Evolutionary conservation across 2,888 invertebrate species (phyloP).

Genomic region (Apotomis capreana): DNA sequence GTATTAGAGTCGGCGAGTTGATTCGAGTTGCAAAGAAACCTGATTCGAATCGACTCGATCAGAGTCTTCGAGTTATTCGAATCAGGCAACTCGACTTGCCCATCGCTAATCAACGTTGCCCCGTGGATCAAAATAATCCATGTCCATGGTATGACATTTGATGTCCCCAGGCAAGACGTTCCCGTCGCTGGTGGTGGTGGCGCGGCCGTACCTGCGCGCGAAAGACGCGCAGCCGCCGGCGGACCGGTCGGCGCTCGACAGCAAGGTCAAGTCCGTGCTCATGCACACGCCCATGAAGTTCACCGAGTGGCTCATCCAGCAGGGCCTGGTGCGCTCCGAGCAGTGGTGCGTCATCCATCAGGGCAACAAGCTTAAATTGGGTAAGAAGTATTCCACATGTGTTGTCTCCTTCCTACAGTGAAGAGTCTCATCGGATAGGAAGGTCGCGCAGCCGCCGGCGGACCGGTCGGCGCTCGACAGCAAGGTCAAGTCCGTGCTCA

Average conservation of each 20-base stretch:
- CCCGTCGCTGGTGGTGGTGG: slow-evolving; percentile 93
- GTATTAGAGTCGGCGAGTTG: too few species aligned
- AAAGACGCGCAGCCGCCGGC: slow-evolving; percentile 84
- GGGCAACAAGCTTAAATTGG: slow-evolving; percentile 88
- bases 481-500: slow-evolving; percentile 91
- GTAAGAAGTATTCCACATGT: slow-evolving; percentile 57
- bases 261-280: slow-evolving; percentile 91
- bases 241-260: slow-evolving; percentile 87
- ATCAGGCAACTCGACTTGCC: too few species aligned
- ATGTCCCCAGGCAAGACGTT: slow-evolving; percentile 87
- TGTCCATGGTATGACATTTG: too few species aligned
- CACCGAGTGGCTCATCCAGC: slow-evolving; percentile 95
- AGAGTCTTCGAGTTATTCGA: too few species aligned
- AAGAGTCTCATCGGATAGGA: slow-evolving; percentile 50
- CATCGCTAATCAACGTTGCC: too few species aligned
- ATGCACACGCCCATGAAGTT: slow-evolving; percentile 93
- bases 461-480: slow-evolving; percentile 87
- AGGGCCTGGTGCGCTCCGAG: slow-evolving; percentile 90
- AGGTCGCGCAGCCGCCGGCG: slow-evolving; percentile 82
- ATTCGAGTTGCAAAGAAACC: too few species aligned
- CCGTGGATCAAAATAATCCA: too few species aligned
- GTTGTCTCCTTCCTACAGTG: too few species aligned
- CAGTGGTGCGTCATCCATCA: slow-evolving; percentile 89
- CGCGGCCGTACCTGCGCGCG: slow-evolving; percentile 89
- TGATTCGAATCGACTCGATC: too few species aligned